A percentile compares a stretch with the other conserved stretches of the same genome.
Evolutionary conservation across 2,113 vertebrate genomes (phyloP).

Genomic region (Acanthisitta chloris): DNA sequence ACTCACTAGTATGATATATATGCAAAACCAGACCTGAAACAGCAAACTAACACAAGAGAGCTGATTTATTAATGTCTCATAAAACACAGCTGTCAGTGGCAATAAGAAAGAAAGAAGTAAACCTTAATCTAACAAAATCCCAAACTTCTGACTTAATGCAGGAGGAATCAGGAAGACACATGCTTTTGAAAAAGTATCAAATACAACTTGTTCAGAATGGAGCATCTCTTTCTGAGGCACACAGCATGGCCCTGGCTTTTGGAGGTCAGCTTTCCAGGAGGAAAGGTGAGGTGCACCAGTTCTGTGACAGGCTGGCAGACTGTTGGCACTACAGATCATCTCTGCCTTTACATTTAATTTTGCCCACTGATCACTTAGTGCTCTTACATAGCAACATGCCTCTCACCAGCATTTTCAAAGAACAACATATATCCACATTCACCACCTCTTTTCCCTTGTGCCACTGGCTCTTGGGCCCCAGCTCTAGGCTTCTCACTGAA

Average conservation of each 20-base stretch:
- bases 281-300: background rate
- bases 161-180: background rate
- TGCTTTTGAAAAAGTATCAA: background rate
- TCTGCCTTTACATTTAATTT: background rate
- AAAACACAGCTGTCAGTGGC: background rate
- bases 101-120: background rate
- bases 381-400: background rate
- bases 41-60: accelerated
- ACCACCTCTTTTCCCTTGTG: background rate
- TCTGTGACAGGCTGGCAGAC: background rate
- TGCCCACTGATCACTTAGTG: background rate
- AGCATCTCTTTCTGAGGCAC: background rate
- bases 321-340: background rate
- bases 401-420: background rate
- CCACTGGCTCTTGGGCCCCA: background rate
- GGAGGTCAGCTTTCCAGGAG: background rate
- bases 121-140: background rate
- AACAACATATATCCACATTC: background rate
- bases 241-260: background rate
- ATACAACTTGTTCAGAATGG: background rate
- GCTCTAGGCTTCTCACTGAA: background rate
- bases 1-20: background rate
- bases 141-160: background rate
- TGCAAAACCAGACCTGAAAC: background rate
- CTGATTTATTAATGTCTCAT: background rate